Evolutionary conservation across 2,113 vertebrate genomes (phyloP), one percentile per base, ranked within the genome.

Genomic region (Hippoglossus stenolepis): DNA sequence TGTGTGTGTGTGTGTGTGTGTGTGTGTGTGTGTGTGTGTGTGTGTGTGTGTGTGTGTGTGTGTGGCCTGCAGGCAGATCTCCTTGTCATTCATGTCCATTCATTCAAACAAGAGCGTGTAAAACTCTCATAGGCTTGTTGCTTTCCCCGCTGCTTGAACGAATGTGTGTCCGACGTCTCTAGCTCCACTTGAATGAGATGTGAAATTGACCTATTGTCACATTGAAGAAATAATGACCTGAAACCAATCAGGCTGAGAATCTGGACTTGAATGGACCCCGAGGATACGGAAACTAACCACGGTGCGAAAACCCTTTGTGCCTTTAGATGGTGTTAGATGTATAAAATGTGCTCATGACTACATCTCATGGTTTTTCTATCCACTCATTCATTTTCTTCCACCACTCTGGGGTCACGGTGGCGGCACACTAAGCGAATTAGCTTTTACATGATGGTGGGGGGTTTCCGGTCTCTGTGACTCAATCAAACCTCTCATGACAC

Each of bases 41-140:
- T 75, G 84, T 85, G 83, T 85, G 24, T 56, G 28, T 54, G 68
- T 59, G 67, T 70, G 54, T 20, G 31, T 28, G 26, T 26, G 35
- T 38, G 35, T 28, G 47, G 17, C 24, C 26, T n/a, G 62, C 71
- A 57, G 38, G 0, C 45, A 35, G n/a, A 53, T 66, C 24, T 53
- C 21, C 18, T 64, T 26, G 23, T 58, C 63, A 80, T 80, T 82
- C 64, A 82, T 73, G 56, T 75, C 58, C 23, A 31, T 54, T 59
- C 58, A 77, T 59, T 70, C 70, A 74, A 74, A 5, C 4, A 51
- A 70, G 69, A 63, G 18, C 13, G 14, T 76, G 35, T 3, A 6
- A 28, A 15, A 13, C 14, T 15, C 3, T 45, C 43, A 15, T 1
- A 45, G 3, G 17, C 15, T 49, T n/a, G 26, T 40, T 2, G 5